Evolutionary conservation across 1,140 invertebrate genomes (phyloP).

Genomic region (Pseudomyrmex sp.): DNA sequence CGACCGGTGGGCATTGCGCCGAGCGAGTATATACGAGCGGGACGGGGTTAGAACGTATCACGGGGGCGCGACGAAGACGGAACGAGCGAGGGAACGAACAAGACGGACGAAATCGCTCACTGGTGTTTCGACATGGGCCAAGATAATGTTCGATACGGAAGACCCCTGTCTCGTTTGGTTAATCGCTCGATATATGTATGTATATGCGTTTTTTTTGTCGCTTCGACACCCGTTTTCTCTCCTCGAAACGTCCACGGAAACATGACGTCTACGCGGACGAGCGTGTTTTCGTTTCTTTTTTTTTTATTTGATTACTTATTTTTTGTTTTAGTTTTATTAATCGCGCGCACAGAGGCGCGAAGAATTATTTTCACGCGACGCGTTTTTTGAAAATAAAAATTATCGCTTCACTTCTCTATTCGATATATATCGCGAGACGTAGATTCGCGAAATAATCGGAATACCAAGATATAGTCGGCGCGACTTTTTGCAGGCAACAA

Average conservation of each 20-base stretch:
- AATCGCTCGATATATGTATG: conserved; percentile 76
- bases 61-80: conserved; percentile 67
- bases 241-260: conserved; percentile 3
- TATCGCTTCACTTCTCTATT: not conserved
- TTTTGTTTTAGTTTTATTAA: not conserved
- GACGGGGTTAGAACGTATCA: conserved; percentile 72
- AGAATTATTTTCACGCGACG: not conserved
- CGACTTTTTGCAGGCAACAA: not conserved
- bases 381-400: not conserved
- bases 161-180: conserved; percentile 81
- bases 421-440: too few species aligned
- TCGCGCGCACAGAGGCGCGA: not conserved
- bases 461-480: conserved; percentile 13
- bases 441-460: conserved; percentile 28
- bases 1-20: conserved; percentile 41
- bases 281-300: not conserved
- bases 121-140: conserved; percentile 80
- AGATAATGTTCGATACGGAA: conserved; percentile 80
- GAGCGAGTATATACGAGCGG: conserved; percentile 55
- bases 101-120: conserved; percentile 83
- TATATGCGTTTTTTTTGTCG: conserved; percentile 51
- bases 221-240: conserved; percentile 21
- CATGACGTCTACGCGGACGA: conserved; percentile 5
- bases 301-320: too few species aligned
- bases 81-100: conserved; percentile 70